Evolutionary conservation across 2,888 invertebrate genomes (phyloP).

Genomic region (Catotricha subobsoleta): DNA sequence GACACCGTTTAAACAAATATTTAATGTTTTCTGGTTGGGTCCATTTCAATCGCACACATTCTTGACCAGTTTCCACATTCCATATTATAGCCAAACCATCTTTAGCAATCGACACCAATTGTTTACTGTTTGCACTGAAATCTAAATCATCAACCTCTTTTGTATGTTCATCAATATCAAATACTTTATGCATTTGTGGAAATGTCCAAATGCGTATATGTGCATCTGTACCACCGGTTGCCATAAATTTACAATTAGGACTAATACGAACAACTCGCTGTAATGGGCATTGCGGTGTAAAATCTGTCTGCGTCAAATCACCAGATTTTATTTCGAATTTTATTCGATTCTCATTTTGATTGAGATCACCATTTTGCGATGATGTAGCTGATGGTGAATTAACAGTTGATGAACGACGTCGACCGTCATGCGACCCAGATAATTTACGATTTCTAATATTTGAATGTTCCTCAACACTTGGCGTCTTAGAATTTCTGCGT

Average conservation of each 20-base stretch:
- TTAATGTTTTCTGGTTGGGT: conserved; percentile 55
- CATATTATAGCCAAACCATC: conserved; percentile 72
- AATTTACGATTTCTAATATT: conserved; percentile 1
- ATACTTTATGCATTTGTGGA: conserved; percentile 53
- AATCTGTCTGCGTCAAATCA: conserved; percentile 74
- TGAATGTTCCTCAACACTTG: neutral
- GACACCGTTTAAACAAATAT: conserved; percentile 67
- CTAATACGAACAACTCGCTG: conserved; percentile 74
- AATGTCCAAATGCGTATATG: conserved; percentile 75
- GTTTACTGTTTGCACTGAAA: conserved; percentile 61
- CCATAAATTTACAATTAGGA: conserved; percentile 58
- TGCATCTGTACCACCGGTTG: conserved; percentile 84
- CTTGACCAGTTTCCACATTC: conserved; percentile 47
- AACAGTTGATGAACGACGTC: neutral
- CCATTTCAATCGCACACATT: conserved; percentile 55
- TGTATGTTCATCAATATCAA: conserved; percentile 57
- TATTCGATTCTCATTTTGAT: conserved; percentile 22
- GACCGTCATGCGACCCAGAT: neutral
- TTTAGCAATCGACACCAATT: conserved; percentile 69
- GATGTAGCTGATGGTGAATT: neutral
- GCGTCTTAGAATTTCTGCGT: conserved; percentile 9
- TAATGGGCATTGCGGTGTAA: conserved; percentile 47
- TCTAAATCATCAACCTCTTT: conserved; percentile 92
- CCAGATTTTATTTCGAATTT: conserved; percentile 57
- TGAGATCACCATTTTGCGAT: neutral